Evolutionary conservation across 2,113 vertebrate species (phyloP), one percentile per base, ranked within the genome.

Genomic region (Varanus salvator): DNA sequence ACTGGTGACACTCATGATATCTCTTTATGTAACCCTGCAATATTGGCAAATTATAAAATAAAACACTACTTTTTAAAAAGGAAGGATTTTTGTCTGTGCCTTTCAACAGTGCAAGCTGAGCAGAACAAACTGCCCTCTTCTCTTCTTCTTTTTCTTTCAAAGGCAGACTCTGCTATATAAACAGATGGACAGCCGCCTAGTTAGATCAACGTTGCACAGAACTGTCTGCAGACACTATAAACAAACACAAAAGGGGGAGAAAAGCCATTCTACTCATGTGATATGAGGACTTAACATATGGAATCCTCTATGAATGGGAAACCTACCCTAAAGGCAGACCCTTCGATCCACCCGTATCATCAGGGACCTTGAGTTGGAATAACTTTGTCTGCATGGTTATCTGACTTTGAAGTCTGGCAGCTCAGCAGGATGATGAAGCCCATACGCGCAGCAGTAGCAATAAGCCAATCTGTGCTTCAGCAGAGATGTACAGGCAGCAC

Each of bases 81-180:
- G 34, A 83, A 48, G 64, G 31, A 34, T 50, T 86, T 84, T 54
- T 76, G 38, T 76, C 68, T 71, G 7, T 76, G 25, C 81, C 91
- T 92, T 81, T 92, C n/a, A 57, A 90, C 71, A 85, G 90, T 91
- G 31, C 38, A 71, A 87, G 87, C 85, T 92, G 11, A 3, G 88
- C 87, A 92, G 64, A 90, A 89, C 69, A 90, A 93, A 82, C 71
- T 11, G 25, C 74, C 48, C 19, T 3, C 29, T 60, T 52, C 90
- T 89, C 21, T 72, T 87, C n/a, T n/a, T n/a, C 23, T 85, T 91
- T 93, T 82, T 3, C 23, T 5, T 91, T 68, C 44, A 72, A 54
- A 89, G 82, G 14, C 15, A 85, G 38, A 76, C 5, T 8, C 74
- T 68, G 57, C 87, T 89, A 48, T 92, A 66, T 71, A 94, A 90